Conservation (phyloP, 2,113 vertebrate genomes). For the Hirundichthys speculiger region DNA sequence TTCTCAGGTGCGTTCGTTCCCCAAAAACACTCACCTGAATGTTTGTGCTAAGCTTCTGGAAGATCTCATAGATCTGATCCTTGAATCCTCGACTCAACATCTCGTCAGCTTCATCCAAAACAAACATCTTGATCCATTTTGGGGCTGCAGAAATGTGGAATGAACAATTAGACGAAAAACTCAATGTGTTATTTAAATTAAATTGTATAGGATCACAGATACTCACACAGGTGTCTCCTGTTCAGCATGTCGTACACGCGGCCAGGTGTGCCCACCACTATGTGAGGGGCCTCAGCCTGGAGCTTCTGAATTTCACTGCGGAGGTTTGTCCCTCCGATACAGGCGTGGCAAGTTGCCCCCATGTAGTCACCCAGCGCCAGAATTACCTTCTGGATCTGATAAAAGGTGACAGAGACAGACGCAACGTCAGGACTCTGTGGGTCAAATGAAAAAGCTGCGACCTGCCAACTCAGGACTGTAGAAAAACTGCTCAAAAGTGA, state of each 20-base stretch:
- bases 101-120: conserved; percentile 98
- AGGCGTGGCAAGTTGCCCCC: conserved; percentile 75
- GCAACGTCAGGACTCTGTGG: background rate
- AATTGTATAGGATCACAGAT: accelerated
- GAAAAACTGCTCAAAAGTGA: conserved; percentile 60
- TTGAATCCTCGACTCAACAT: conserved; percentile 99
- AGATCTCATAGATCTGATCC: conserved; percentile 99
- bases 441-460: background rate
- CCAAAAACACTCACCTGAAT: conserved; percentile 86
- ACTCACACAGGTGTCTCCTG: conserved; percentile 72
- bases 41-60: conserved; percentile 96
- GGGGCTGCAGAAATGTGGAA: conserved; percentile 78
- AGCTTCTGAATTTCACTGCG: conserved; percentile 73
- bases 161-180: background rate
- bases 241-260: conserved; percentile 75
- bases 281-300: conserved; percentile 65
- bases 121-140: conserved; percentile 99
- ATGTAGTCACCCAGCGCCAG: conserved; percentile 77
- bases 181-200: background rate
- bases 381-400: conserved; percentile 80
- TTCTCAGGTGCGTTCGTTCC: accelerated
- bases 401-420: conserved; percentile 15
- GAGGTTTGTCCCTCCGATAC: conserved; percentile 73
- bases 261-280: conserved; percentile 76
- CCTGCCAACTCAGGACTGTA: background rate